A percentile compares a stretch with the other conserved stretches of the same genome.
phyloP scores from a whole-genome alignment of 2,888 invertebrate genomes.

The Gryllus longicercus region DNA sequence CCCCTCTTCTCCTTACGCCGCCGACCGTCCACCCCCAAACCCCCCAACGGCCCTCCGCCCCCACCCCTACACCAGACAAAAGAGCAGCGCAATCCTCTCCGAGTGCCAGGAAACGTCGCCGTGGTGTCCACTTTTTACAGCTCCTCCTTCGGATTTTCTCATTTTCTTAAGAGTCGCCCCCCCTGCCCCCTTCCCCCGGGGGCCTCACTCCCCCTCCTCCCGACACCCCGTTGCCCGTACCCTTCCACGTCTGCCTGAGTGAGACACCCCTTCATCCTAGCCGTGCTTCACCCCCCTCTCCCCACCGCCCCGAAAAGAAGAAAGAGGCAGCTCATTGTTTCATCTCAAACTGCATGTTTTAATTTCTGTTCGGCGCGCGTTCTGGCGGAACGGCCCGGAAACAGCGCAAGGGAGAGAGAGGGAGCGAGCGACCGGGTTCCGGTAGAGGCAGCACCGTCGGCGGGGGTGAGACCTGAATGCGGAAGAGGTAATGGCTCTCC shows the following conservation, averaged over 20 bases:
- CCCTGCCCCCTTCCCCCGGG: background rate
- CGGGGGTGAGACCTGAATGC: background rate
- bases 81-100: background rate
- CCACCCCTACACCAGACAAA: background rate
- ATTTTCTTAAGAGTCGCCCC: conserved; percentile 7
- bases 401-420: background rate
- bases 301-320: background rate
- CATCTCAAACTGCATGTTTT: conserved; percentile 4
- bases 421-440: background rate
- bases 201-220: background rate
- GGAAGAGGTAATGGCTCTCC: background rate
- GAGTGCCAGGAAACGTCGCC: background rate
- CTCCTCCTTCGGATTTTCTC: conserved; percentile 8
- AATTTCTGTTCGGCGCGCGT: conserved; percentile 5
- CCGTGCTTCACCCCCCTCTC: background rate
- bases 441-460: background rate
- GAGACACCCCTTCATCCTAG: background rate
- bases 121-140: conserved; percentile 7
- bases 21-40: background rate
- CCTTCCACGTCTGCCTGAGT: too few species aligned
- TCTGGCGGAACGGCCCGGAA: background rate
- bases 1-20: background rate
- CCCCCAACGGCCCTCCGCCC: background rate
- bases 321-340: conserved; percentile 3
- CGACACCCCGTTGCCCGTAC: background rate